phyloP scores from a whole-genome alignment of 1,140 invertebrate species.

The Nilaparvata lugens region DNA sequence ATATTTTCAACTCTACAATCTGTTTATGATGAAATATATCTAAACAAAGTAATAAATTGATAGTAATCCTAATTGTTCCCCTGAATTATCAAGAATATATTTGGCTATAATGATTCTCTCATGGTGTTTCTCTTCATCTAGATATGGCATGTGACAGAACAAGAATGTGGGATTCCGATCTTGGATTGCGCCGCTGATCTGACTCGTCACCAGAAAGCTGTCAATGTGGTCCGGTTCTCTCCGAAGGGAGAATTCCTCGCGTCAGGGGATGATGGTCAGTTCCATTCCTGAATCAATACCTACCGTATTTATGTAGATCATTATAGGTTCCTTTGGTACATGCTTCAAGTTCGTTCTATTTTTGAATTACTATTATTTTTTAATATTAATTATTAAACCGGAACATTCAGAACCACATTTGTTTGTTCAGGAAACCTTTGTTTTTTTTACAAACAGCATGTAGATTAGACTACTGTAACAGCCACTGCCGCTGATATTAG shows the following conservation, averaged over 20 bases:
- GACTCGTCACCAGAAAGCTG: slow-evolving; percentile 78
- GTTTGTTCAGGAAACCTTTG: too few relatives aligned
- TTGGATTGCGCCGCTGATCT: slow-evolving; percentile 78
- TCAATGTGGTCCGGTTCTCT: slow-evolving; percentile 90
- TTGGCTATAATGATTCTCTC: neutral
- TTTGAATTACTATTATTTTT: too few relatives aligned
- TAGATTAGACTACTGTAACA: too few relatives aligned
- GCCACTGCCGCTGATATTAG: too few relatives aligned
- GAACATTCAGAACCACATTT: too few relatives aligned
- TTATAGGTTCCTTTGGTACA: too few relatives aligned
- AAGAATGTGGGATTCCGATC: slow-evolving; percentile 51
- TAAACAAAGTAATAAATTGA: neutral
- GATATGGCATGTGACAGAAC: slow-evolving; percentile 76
- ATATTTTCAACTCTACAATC: neutral
- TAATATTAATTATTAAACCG: too few relatives aligned
- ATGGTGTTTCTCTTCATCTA: slow-evolving; percentile 36
- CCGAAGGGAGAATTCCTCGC: slow-evolving; percentile 76
- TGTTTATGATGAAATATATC: neutral
- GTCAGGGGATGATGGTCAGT: slow-evolving; percentile 81
- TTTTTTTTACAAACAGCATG: too few relatives aligned
- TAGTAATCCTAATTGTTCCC: neutral
- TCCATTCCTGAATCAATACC: neutral
- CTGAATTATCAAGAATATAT: neutral
- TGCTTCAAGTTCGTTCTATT: too few relatives aligned
- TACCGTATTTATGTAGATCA: too few relatives aligned